A percentile compares a stretch with the other conserved stretches of the same genome.
phyloP scores from a whole-genome alignment of 2,113 vertebrate genomes.

The Cricetomys ansorgei region DNA sequence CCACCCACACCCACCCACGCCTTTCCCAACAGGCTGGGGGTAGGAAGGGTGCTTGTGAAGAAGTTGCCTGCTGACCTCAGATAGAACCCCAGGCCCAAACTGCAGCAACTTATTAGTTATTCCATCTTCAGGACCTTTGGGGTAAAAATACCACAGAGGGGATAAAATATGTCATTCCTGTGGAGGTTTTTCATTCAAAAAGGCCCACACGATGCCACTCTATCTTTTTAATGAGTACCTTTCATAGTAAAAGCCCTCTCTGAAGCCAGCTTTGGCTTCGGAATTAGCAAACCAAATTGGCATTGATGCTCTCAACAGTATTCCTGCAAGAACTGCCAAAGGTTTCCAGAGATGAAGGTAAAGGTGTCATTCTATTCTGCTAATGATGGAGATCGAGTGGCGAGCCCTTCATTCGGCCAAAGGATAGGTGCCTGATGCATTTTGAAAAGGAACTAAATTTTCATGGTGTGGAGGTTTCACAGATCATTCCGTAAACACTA shows the following conservation, averaged over 20 bases:
- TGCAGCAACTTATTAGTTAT: slow-evolving; percentile 7
- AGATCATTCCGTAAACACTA: not conserved
- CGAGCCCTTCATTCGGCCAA: slow-evolving; percentile 4
- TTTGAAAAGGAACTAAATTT: not conserved
- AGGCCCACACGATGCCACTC: not conserved
- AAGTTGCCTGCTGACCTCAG: slow-evolving; percentile 27
- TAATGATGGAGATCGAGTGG: not conserved
- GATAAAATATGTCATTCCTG: slow-evolving; percentile 40
- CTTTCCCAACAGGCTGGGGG: not conserved
- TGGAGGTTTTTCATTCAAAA: slow-evolving; percentile 19
- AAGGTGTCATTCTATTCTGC: not conserved
- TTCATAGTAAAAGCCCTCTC: slow-evolving; percentile 1
- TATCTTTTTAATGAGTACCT: slow-evolving; percentile 34
- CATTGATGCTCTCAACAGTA: not conserved
- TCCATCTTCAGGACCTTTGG: not conserved
- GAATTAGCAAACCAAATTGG: not conserved
- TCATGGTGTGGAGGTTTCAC: not conserved
- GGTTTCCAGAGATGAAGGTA: not conserved
- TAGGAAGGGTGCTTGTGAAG: not conserved
- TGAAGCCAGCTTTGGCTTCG: slow-evolving; percentile 38
- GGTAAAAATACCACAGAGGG: slow-evolving; percentile 49
- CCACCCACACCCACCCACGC: not conserved
- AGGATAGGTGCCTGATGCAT: not conserved
- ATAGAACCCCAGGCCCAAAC: not conserved
- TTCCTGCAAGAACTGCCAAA: not conserved